Percentiles rank a stretch among this genome's conserved stretches.
Conservation (phyloP, 2,888 invertebrate genomes). For the Gari tellinella region DNA sequence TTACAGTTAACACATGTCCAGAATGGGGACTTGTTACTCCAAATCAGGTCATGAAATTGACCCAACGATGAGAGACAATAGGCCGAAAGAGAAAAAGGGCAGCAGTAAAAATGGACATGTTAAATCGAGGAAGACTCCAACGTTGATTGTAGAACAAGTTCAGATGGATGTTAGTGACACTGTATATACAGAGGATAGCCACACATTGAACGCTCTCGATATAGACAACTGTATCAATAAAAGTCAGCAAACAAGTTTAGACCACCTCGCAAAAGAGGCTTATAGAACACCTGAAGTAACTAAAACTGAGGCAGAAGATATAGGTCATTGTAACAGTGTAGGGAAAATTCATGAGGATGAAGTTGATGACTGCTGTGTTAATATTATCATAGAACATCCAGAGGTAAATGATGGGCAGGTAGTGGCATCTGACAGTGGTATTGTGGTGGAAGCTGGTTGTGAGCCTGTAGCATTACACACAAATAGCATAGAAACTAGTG, state of each 20-base stretch:
- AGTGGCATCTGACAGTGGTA: slow-evolving; percentile 75
- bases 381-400: no score
- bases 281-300: slow-evolving; percentile 34
- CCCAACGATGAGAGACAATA: slow-evolving; percentile 52
- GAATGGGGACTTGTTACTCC: slow-evolving; percentile 71
- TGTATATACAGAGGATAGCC: slow-evolving; percentile 60
- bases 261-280: slow-evolving; percentile 38
- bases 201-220: slow-evolving; percentile 36
- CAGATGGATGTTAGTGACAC: slow-evolving; percentile 60
- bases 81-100: slow-evolving; percentile 46
- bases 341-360: no score
- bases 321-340: no score
- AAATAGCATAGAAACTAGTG: no score
- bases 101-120: slow-evolving; percentile 45
- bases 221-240: slow-evolving; percentile 45
- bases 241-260: slow-evolving; percentile 60
- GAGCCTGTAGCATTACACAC: no score
- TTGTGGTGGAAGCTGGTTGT: slow-evolving; percentile 49
- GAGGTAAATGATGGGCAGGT: slow-evolving; percentile 52
- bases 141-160: slow-evolving; percentile 34
- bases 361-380: no score
- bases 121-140: slow-evolving; percentile 22
- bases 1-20: no score
- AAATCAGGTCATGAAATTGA: slow-evolving; percentile 65
- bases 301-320: no score